phyloP scores from a whole-genome alignment of 2,113 vertebrate species.

The Psephotus haematonotus region DNA sequence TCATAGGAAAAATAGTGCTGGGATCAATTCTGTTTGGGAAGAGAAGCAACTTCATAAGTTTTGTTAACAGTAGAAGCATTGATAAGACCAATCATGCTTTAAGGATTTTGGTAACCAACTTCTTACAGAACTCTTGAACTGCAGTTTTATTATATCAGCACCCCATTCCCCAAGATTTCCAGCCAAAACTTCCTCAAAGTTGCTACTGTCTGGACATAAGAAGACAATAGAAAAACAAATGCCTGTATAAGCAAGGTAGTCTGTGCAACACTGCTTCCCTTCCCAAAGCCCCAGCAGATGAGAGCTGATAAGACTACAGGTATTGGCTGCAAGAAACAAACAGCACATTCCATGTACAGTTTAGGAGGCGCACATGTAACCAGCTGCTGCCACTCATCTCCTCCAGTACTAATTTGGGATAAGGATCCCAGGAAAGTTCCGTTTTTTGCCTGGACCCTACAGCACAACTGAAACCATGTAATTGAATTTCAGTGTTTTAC shows the following conservation, averaged over 20 bases:
- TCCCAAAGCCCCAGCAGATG: not conserved
- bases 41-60: not conserved
- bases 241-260: not conserved
- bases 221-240: not conserved
- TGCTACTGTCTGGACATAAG: not conserved
- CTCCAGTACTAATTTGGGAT: not conserved
- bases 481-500: not conserved
- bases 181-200: not conserved
- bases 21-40: not conserved
- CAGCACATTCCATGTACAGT: not conserved
- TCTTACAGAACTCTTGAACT: not conserved
- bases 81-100: not conserved
- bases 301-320: not conserved
- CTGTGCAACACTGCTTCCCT: not conserved
- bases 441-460: not conserved
- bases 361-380: not conserved
- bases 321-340: not conserved
- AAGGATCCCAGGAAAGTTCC: not conserved
- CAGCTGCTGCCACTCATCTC: not conserved
- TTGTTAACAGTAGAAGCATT: not conserved
- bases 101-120: not conserved
- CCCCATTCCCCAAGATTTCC: not conserved
- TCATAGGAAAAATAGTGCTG: not conserved
- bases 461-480: not conserved
- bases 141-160: not conserved